Conservation (phyloP, 1,140 invertebrate genomes). For the Musca vetustissima region DNA sequence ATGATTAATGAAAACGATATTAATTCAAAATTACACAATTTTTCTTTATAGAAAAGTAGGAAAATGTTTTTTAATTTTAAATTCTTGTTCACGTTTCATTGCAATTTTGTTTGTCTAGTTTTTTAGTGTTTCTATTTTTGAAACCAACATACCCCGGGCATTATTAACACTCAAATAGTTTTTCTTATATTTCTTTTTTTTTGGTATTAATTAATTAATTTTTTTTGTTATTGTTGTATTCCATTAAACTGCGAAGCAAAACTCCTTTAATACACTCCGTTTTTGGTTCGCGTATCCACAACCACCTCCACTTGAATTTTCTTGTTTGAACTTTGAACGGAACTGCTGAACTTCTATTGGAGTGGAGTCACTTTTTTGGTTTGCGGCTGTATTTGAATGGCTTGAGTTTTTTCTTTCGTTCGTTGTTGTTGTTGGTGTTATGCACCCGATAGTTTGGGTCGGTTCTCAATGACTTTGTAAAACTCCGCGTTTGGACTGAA, state of each 20-base stretch:
- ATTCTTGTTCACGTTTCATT: too few species aligned
- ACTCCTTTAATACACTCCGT: background rate
- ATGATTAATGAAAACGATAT: too few species aligned
- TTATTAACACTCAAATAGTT: background rate
- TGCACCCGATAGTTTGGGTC: conserved; percentile 4
- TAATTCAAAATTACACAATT: too few species aligned
- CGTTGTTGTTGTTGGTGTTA: background rate
- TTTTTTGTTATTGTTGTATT: background rate
- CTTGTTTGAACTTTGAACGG: too few species aligned
- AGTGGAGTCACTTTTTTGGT: too few species aligned
- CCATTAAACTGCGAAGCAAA: background rate
- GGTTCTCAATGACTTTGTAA: conserved; percentile 25
- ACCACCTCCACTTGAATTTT: too few species aligned
- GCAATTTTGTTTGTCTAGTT: background rate
- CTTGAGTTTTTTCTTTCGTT: background rate
- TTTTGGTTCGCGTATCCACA: too few species aligned
- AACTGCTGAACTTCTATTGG: too few species aligned
- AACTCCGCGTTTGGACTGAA: conserved; percentile 31
- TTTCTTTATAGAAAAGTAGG: too few species aligned
- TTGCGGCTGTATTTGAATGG: too few species aligned
- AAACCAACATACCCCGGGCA: conserved; percentile 9
- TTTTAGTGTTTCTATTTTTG: background rate
- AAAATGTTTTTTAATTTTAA: too few species aligned
- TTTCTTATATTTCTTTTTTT: too few species aligned
- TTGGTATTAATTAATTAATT: background rate